A percentile compares a stretch with the other conserved stretches of the same genome.
Conservation (phyloP, 2,888 invertebrate genomes). For the Hyalella azteca region DNA sequence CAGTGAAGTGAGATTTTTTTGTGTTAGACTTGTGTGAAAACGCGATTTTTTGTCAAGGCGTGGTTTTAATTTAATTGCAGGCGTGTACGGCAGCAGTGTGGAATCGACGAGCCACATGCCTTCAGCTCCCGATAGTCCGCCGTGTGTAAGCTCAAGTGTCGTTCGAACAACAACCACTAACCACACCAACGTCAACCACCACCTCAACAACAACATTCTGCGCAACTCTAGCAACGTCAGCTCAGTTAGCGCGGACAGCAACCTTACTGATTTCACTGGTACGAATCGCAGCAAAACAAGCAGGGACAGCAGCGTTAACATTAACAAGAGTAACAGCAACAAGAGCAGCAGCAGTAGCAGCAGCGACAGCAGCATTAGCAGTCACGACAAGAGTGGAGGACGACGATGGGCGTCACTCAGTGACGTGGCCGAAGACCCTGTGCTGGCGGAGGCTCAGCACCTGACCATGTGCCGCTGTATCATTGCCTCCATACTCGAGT, state of each 20-base stretch:
- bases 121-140: slow-evolving; percentile 55
- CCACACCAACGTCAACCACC: slow-evolving; percentile 33
- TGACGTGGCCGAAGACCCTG: slow-evolving; percentile 34
- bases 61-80: slow-evolving; percentile 40
- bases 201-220: slow-evolving; percentile 17
- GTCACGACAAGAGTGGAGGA: slow-evolving; percentile 31
- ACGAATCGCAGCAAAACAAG: slow-evolving; percentile 11
- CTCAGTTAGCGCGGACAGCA: slow-evolving; percentile 6
- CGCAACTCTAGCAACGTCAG: slow-evolving; percentile 27
- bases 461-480: slow-evolving; percentile 87
- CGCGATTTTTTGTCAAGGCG: no score
- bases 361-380: slow-evolving; percentile 24
- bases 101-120: slow-evolving; percentile 57
- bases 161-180: not conserved
- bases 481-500: slow-evolving; percentile 86
- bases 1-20: no score
- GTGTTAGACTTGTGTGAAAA: no score
- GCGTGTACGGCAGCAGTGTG: slow-evolving; percentile 57
- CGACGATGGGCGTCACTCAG: slow-evolving; percentile 19
- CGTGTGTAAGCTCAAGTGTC: slow-evolving; percentile 6
- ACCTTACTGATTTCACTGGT: slow-evolving; percentile 4
- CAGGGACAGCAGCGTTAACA: slow-evolving; percentile 14
- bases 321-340: slow-evolving; percentile 3
- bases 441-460: slow-evolving; percentile 73
- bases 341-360: slow-evolving; percentile 16